Percentiles rank a stretch among this genome's conserved stretches.
phyloP scores from a whole-genome alignment of 64 coral and sea anemone genomes.

The Montipora foliosa region DNA sequence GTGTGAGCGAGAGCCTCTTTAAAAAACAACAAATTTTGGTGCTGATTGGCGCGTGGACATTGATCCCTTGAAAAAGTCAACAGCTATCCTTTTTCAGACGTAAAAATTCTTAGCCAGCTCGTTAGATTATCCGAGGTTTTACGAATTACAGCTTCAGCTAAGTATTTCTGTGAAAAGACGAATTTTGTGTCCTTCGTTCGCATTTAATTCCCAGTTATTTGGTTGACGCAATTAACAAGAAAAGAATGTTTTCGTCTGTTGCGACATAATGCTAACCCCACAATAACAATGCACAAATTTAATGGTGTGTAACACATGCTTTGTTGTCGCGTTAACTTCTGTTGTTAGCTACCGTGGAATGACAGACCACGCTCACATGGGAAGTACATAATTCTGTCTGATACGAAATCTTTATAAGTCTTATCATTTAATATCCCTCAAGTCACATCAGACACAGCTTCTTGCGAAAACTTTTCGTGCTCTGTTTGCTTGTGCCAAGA shows the following conservation, averaged over 20 bases:
- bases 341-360: conserved; percentile 30
- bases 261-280: conserved; percentile 13
- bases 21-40: no score
- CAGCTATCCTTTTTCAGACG: no score
- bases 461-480: neutral
- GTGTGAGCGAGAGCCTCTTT: no score
- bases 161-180: neutral
- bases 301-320: conserved; percentile 34
- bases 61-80: no score
- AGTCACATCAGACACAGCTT: neutral
- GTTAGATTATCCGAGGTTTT: neutral
- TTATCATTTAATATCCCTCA: neutral
- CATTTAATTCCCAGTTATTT: neutral
- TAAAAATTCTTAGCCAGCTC: no score
- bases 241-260: neutral
- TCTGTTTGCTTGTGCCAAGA: conserved; percentile 33
- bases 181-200: neutral
- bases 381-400: neutral
- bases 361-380: neutral
- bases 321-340: neutral
- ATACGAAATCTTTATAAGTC: neutral
- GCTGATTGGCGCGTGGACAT: no score
- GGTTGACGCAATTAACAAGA: conserved; percentile 4
- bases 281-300: neutral
- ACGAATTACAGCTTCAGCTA: neutral